Conservation (phyloP, 1,140 invertebrate species). For the Bilobella aurantiaca region DNA sequence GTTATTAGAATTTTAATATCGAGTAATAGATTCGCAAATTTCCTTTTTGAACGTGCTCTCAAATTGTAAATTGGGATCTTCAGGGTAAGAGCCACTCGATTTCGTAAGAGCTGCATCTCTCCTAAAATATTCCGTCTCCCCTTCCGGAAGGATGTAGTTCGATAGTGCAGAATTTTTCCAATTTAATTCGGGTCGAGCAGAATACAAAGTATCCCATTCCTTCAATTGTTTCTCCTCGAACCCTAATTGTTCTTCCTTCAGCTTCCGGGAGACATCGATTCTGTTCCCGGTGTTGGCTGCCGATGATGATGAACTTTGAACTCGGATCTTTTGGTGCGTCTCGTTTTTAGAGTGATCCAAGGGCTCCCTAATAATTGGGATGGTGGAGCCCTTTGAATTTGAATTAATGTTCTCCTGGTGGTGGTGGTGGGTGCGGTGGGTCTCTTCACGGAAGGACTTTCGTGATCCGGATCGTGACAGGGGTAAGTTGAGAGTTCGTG, state of each 20-base stretch:
- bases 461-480: neutral
- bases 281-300: neutral
- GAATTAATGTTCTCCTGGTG: neutral
- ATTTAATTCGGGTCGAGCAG: neutral
- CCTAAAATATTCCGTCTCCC: neutral
- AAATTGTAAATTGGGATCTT: constrained; percentile 6
- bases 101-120: neutral
- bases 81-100: neutral
- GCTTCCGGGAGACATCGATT: neutral
- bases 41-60: constrained; percentile 7
- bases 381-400: neutral
- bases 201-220: constrained; percentile 2
- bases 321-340: neutral
- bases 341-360: too few species aligned
- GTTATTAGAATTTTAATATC: constrained; percentile 6
- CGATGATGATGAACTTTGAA: neutral
- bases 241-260: neutral
- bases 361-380: neutral
- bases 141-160: neutral
- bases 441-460: neutral
- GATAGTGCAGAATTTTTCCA: neutral
- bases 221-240: neutral
- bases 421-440: neutral
- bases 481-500: neutral
- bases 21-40: constrained; percentile 5